Conservation (phyloP, 2,797 vertebrate genomes). For the Uromys caudimaculatus region DNA sequence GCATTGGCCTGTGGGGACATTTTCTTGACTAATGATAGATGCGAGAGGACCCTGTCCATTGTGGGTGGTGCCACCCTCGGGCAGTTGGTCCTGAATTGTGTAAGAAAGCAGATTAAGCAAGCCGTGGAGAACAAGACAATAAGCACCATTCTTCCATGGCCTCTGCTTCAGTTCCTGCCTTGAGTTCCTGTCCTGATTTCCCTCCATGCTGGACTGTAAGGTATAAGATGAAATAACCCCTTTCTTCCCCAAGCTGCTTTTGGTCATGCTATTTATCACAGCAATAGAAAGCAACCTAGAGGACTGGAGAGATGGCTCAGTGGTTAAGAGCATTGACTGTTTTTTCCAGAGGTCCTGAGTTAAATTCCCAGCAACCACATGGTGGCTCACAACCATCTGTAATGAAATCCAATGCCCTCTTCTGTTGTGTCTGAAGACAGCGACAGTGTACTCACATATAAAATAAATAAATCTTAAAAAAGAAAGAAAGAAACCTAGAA, state of each 20-base stretch:
- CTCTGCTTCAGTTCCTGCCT: not conserved
- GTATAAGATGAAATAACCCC: not conserved
- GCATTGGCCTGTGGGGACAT: not conserved
- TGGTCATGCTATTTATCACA: not conserved
- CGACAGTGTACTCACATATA: too few species aligned
- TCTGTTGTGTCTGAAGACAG: too few species aligned
- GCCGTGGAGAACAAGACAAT: not conserved
- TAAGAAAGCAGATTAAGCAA: not conserved
- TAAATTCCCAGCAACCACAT: too few species aligned
- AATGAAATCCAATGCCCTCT: too few species aligned
- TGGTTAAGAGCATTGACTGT: too few species aligned
- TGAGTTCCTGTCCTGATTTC: not conserved
- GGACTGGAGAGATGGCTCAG: too few species aligned
- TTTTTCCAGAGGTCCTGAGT: too few species aligned
- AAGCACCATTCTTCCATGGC: not conserved
- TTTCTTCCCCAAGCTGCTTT: not conserved
- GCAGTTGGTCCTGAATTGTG: not conserved
- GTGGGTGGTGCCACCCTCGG: not conserved
- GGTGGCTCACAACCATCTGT: too few species aligned
- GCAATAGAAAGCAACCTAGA: not conserved
- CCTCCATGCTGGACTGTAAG: not conserved
- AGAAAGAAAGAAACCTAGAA: too few species aligned
- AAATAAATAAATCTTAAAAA: too few species aligned
- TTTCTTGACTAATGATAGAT: not conserved
- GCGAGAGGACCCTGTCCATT: too few species aligned